Percentiles rank a stretch among this genome's conserved stretches.
phyloP scores from a whole-genome alignment of 2,888 invertebrate genomes.

The Arge pagana region DNA sequence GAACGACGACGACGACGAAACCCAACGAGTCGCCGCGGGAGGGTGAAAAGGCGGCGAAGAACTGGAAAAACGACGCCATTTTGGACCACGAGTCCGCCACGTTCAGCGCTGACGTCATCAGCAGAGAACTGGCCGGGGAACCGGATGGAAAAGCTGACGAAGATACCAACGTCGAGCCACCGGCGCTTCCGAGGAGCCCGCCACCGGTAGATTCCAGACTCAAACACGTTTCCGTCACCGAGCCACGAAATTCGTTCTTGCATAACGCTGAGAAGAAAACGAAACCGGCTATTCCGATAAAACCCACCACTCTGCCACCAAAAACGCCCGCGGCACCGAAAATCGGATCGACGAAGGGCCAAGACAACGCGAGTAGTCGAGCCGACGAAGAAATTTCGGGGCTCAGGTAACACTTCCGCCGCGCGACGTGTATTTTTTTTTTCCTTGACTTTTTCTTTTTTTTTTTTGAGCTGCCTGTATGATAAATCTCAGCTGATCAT shows the following conservation, averaged over 20 bases:
- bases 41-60: slow-evolving; percentile 26
- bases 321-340: slow-evolving; percentile 28
- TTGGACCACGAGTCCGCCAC: slow-evolving; percentile 16
- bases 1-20: slow-evolving; percentile 8
- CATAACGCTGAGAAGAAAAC: slow-evolving; percentile 63
- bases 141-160: slow-evolving; percentile 88
- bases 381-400: not conserved
- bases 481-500: no score
- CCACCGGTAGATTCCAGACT: slow-evolving; percentile 60
- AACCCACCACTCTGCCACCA: slow-evolving; percentile 64
- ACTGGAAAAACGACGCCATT: slow-evolving; percentile 26
- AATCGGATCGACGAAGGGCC: not conserved
- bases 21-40: no score
- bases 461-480: no score
- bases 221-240: slow-evolving; percentile 49
- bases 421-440: no score
- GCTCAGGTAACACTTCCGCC: no score
- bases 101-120: slow-evolving; percentile 63
- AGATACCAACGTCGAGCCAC: slow-evolving; percentile 71
- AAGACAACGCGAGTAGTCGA: not conserved
- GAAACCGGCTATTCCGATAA: slow-evolving; percentile 73
- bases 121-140: slow-evolving; percentile 80
- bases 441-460: no score
- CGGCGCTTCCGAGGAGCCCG: slow-evolving; percentile 72
- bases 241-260: slow-evolving; percentile 71